Conservation (phyloP, 2,113 vertebrate genomes). For the Butastur rufipennis region DNA sequence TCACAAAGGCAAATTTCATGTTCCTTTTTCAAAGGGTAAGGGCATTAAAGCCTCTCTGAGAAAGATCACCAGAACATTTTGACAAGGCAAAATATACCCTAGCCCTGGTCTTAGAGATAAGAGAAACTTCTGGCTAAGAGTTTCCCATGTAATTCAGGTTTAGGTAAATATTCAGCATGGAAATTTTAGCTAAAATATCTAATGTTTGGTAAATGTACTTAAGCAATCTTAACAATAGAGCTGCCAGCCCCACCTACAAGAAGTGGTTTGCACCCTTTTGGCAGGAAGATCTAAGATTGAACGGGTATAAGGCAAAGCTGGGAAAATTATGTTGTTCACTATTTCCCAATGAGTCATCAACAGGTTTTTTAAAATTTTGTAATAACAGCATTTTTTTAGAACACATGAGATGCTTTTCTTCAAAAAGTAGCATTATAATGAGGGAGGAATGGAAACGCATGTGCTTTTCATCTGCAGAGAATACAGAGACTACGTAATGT, state of each 20-base stretch:
- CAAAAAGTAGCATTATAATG: not conserved
- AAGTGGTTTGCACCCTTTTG: not conserved
- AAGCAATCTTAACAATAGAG: not conserved
- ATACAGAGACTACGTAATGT: not conserved
- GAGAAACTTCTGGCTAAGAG: not conserved
- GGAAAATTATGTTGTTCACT: not conserved
- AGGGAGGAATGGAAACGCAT: not conserved
- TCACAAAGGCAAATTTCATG: not conserved
- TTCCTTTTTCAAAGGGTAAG: not conserved
- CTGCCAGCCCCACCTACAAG: not conserved
- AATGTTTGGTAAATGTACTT: not conserved
- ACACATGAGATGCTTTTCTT: not conserved
- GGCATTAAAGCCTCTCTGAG: not conserved
- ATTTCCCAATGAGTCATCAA: not conserved
- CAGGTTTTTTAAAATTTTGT: constrained; percentile 29
- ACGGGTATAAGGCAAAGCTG: not conserved
- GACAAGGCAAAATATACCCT: not conserved
- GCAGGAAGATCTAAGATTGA: not conserved
- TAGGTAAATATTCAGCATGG: not conserved
- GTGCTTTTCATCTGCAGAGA: constrained; percentile 23
- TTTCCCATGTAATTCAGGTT: not conserved
- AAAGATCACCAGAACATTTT: not conserved
- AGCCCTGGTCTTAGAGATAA: not conserved
- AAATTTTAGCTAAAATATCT: not conserved
- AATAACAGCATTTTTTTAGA: not conserved